Evolutionary conservation across 2,113 vertebrate species (phyloP), one percentile per base, ranked within the genome.

Genomic region (Catharus bicknelli): DNA sequence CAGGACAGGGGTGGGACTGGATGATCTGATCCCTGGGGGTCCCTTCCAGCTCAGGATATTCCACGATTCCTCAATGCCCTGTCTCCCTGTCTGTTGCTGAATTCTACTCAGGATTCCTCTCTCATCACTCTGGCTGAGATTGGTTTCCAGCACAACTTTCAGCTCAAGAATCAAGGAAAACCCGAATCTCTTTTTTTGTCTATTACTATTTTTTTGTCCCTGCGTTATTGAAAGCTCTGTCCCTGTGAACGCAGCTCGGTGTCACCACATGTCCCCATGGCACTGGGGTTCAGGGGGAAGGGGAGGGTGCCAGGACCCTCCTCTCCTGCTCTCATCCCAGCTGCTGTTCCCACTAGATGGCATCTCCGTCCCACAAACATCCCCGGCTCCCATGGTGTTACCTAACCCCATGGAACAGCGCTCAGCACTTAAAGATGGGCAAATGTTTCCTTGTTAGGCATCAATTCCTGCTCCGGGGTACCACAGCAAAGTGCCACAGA

Each of bases 331-430:
- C 68, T 19, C 3, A 59, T 40, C 61, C 34, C 7, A 16, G 32
- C 53, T 36, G 57, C 58, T 30, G 6, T 13, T 88, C 78, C 97
- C 97, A 91, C 96, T 96, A 97, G 97, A 84, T 97, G 97, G 95
- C 97, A 95, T 90, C 92, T 97, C 91, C 4, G 13, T 27, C 73
- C 94, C 50, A 53, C 90, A 38, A 57, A 90, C 76, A 8, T 7
- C 54, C 25, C 40, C 43, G 1, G n/a, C 47, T 86, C 53, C 53
- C 19, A 1, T 1, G 4, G 29, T 7, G 18, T 29, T 88, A 69
- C 17, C 88, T 16, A 67, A 45, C 75, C 22, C 68, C 57, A 42
- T 8, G 34, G n/a, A 26, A 4, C 55, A 42, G 36, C 23, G 3
- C 25, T 72, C 9, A 30, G 81, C 22, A 47, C 8, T 47, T 66